Conservation (phyloP, 2,888 invertebrate species). For the Polietes domitor region DNA sequence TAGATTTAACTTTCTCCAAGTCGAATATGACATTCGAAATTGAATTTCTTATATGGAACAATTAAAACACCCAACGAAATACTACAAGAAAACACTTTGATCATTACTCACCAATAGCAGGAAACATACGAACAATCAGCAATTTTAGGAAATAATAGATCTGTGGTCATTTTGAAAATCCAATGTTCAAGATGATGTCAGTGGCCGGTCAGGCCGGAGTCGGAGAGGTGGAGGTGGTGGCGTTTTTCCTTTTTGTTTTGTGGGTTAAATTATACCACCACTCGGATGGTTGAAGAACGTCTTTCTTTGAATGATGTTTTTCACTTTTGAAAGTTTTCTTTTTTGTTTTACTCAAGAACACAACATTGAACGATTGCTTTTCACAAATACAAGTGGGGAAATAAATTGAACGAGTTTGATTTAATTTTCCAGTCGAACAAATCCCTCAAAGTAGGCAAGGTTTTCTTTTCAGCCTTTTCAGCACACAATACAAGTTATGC, state of each 20-base stretch:
- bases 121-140: conserved; percentile 92
- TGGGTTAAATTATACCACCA: conserved; percentile 6
- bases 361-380: not conserved
- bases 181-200: conserved; percentile 64
- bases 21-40: too few species aligned
- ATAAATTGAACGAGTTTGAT: not conserved
- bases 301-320: not conserved
- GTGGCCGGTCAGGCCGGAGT: conserved; percentile 46
- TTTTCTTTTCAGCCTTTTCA: not conserved
- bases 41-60: too few species aligned
- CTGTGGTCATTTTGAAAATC: conserved; percentile 77
- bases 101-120: conserved; percentile 90
- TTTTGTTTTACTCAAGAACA: conserved; percentile 6
- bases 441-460: conserved; percentile 15
- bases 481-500: conserved; percentile 10
- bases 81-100: too few species aligned
- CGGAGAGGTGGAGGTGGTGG: not conserved
- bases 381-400: too few species aligned
- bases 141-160: conserved; percentile 86
- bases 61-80: too few species aligned
- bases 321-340: not conserved
- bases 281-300: not conserved
- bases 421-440: not conserved
- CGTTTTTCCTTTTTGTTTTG: not conserved
- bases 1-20: too few species aligned